These are phyloP conservation scores for Cheilosia vernalis DNA, from an alignment of 2,888 invertebrate species.

Conservation along the genomic window DNA sequence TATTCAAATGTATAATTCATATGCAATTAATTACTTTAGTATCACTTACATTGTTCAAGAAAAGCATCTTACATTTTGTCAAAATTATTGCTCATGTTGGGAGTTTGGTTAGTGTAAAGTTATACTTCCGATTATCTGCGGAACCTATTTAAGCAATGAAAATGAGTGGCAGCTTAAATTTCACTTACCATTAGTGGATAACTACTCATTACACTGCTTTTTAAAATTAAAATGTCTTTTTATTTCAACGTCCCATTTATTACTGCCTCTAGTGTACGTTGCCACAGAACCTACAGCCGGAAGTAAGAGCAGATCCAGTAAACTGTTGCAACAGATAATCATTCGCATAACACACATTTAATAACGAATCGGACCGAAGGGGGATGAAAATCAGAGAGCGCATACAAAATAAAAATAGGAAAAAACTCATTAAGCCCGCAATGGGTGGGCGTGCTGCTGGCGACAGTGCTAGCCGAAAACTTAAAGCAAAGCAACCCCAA, in stretches of 20 bases:
- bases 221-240: no score
- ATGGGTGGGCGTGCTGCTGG: conserved; percentile 41
- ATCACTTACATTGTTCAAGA: no score
- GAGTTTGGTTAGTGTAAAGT: no score
- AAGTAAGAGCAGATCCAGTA: conserved; percentile 56
- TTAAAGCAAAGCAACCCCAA: conserved; percentile 31
- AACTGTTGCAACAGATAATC: conserved; percentile 69
- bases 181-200: no score
- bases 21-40: no score
- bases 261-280: conserved; percentile 30
- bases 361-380: conserved; percentile 8
- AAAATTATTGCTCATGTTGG: no score
- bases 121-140: no score
- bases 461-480: conserved; percentile 1
- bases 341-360: conserved; percentile 49
- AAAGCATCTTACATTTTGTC: no score
- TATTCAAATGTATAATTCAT: no score
- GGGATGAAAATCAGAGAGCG: conserved; percentile 4
- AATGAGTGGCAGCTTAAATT: no score
- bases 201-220: no score
- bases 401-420: conserved; percentile 11
- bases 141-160: no score
- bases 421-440: conserved; percentile 32
- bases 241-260: not conserved
- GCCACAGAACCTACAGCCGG: conserved; percentile 34